phyloP scores from a whole-genome alignment of 2,797 vertebrate genomes.

The Enteromius anoplus region DNA sequence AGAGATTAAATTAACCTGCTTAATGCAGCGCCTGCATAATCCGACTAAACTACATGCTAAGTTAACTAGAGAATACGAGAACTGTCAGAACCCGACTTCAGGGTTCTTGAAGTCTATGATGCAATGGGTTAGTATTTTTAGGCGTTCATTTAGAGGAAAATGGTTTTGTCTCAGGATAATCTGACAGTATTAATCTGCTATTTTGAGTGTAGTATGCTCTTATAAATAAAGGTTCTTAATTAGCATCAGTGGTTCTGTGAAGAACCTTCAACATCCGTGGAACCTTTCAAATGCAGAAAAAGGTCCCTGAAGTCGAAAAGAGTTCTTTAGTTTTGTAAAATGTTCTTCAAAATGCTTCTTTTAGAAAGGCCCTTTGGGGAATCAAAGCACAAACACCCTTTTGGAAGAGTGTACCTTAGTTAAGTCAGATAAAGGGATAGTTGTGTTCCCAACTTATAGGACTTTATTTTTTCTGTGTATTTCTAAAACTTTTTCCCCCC shows the following conservation, averaged over 20 bases:
- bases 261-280: neutral
- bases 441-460: neutral
- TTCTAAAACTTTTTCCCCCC: neutral
- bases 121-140: neutral
- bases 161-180: no score
- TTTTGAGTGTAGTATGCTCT: neutral
- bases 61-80: neutral
- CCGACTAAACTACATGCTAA: conserved; percentile 5
- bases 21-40: conserved; percentile 27
- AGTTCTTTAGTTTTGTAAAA: neutral
- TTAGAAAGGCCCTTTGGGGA: neutral
- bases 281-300: neutral
- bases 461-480: neutral
- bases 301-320: neutral
- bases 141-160: neutral
- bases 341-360: neutral
- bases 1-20: conserved; percentile 18
- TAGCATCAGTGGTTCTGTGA: neutral
- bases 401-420: neutral
- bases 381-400: neutral
- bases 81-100: conserved; percentile 15
- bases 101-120: neutral
- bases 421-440: neutral
- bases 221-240: neutral
- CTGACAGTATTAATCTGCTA: neutral